phyloP scores from a whole-genome alignment of 2,113 vertebrate genomes.

The Rhabdornis inornatus region DNA sequence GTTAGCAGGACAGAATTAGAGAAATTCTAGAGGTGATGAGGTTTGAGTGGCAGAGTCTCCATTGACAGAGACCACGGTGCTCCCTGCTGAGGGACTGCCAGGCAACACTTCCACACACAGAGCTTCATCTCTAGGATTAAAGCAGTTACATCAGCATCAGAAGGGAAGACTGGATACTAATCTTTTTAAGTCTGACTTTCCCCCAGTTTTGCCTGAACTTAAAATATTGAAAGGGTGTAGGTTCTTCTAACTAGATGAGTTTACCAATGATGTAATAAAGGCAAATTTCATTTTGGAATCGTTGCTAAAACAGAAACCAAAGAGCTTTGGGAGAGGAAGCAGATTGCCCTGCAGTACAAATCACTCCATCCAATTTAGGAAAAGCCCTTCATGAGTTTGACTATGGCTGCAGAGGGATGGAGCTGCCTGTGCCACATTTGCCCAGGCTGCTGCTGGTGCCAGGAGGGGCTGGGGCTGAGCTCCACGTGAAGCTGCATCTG shows the following conservation, averaged over 20 bases:
- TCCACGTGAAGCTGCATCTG: neutral
- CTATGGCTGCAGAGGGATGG: neutral
- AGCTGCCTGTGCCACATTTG: neutral
- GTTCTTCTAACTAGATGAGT: neutral
- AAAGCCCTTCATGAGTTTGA: neutral
- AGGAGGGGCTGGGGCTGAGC: slow-evolving; percentile 1
- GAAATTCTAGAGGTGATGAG: neutral
- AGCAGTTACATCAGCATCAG: neutral
- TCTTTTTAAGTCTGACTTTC: neutral
- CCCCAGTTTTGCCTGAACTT: neutral
- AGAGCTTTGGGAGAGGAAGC: neutral
- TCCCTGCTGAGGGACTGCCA: neutral
- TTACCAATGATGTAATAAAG: neutral
- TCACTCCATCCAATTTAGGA: neutral
- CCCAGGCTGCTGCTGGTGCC: neutral
- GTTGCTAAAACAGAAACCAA: neutral
- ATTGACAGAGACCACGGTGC: neutral
- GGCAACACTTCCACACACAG: neutral
- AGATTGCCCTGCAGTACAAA: neutral
- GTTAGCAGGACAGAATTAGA: neutral
- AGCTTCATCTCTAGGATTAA: neutral
- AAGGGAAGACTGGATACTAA: neutral
- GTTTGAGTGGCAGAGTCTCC: neutral
- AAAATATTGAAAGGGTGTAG: neutral
- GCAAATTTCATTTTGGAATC: neutral